Conservation (phyloP, 2,888 invertebrate genomes). For the Aleiodes testaceus region DNA sequence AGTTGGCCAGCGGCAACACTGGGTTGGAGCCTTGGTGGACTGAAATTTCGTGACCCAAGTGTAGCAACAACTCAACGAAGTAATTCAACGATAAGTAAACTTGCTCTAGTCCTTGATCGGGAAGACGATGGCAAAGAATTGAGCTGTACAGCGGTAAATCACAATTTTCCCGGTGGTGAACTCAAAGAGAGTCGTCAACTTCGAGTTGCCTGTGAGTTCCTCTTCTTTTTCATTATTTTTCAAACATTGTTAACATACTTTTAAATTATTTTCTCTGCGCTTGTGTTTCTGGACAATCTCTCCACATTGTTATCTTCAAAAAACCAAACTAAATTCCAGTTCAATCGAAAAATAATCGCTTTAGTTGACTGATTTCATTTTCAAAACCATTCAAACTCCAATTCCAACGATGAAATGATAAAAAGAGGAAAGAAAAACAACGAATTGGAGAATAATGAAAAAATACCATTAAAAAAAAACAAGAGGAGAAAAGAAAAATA, state of each 20-base stretch:
- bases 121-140: constrained; percentile 89
- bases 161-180: constrained; percentile 87
- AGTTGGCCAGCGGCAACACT: constrained; percentile 89
- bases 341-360: constrained; percentile 28
- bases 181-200: constrained; percentile 85
- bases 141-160: constrained; percentile 89
- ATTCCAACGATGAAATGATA: constrained; percentile 17
- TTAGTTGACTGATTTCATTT: constrained; percentile 23
- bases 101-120: constrained; percentile 83
- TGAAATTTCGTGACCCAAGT: constrained; percentile 78
- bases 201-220: constrained; percentile 87
- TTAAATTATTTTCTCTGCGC: no score
- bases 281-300: constrained; percentile 42
- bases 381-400: constrained; percentile 10
- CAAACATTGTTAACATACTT: no score
- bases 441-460: not conserved
- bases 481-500: not conserved
- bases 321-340: constrained; percentile 21
- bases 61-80: constrained; percentile 76
- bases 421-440: not conserved
- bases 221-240: constrained; percentile 3
- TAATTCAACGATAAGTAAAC: constrained; percentile 80
- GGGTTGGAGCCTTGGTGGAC: constrained; percentile 85
- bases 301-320: not conserved
- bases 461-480: constrained; percentile 1